A percentile compares a stretch with the other conserved stretches of the same genome.
phyloP scores from a whole-genome alignment of 2,888 invertebrate species.

The Caenorhabditis sp. region DNA sequence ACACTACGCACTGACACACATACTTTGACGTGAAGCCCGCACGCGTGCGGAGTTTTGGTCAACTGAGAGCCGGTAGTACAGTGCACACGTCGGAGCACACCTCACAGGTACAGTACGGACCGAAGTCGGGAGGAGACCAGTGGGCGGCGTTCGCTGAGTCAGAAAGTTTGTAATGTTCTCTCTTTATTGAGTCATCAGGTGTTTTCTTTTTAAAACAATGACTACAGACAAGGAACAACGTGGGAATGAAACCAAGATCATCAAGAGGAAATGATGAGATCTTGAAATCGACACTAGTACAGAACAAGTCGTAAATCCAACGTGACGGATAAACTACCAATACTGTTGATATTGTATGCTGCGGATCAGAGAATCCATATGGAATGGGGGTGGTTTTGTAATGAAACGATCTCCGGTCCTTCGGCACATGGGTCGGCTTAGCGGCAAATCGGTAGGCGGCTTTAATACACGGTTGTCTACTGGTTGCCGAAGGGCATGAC shows the following conservation, averaged over 20 bases:
- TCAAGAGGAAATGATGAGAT: not conserved
- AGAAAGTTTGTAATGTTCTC: constrained; percentile 38
- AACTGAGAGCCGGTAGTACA: constrained; percentile 41
- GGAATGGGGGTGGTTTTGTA: constrained; percentile 15
- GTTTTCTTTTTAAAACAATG: not conserved
- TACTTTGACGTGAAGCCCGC: constrained; percentile 52
- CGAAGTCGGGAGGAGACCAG: constrained; percentile 15
- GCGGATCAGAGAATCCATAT: constrained; percentile 9
- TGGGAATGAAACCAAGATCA: not conserved
- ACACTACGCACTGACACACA: constrained; percentile 45
- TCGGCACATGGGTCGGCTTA: constrained; percentile 32
- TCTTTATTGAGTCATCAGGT: constrained; percentile 42
- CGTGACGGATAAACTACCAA: not conserved
- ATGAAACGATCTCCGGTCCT: constrained; percentile 1
- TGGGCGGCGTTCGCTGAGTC: constrained; percentile 28
- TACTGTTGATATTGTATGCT: not conserved
- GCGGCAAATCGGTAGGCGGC: constrained; percentile 30
- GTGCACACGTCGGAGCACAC: constrained; percentile 21
- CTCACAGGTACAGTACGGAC: constrained; percentile 25
- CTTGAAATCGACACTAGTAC: not conserved
- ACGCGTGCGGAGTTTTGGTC: constrained; percentile 44
- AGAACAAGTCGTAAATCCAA: not conserved
- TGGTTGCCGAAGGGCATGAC: constrained; percentile 7
- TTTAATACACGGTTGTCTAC: constrained; percentile 36
- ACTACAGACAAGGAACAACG: not conserved